Evolutionary conservation across 1,140 invertebrate species (phyloP).

Genomic region (Hesperophylax magnus): DNA sequence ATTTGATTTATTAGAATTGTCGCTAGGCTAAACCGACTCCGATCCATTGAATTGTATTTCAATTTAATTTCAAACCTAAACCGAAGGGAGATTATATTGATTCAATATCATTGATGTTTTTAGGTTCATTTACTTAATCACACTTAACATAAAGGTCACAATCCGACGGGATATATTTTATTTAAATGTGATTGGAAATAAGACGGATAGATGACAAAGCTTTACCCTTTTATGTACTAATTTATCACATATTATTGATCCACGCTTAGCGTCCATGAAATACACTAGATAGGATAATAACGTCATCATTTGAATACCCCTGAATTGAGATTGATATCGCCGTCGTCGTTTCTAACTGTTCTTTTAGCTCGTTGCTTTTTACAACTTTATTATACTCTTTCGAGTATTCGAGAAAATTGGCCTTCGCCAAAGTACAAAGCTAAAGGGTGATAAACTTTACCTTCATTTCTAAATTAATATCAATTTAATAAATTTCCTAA

Average conservation of each 20-base stretch:
- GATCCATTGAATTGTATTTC: constrained; percentile 11
- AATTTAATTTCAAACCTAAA: constrained; percentile 24
- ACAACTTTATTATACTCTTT: too few species aligned
- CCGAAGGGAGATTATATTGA: constrained; percentile 31
- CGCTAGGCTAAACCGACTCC: neutral
- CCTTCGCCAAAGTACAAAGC: too few species aligned
- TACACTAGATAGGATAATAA: too few species aligned
- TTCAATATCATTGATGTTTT: constrained; percentile 32
- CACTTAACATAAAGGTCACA: constrained; percentile 30
- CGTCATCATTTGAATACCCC: too few species aligned
- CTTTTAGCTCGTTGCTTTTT: too few species aligned
- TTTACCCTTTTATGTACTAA: constrained; percentile 15
- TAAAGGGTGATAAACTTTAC: too few species aligned
- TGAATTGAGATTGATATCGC: too few species aligned
- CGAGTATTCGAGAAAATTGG: too few species aligned
- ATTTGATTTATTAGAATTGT: constrained; percentile 25
- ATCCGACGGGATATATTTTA: constrained; percentile 20
- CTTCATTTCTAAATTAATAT: too few species aligned
- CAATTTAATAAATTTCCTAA: too few species aligned
- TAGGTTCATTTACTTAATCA: constrained; percentile 28
- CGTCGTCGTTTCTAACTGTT: too few species aligned
- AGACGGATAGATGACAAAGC: constrained; percentile 14
- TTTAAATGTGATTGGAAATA: constrained; percentile 19
- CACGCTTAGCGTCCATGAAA: too few species aligned
- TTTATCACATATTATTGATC: neutral